A percentile compares a stretch with the other conserved stretches of the same genome.
Evolutionary conservation across 2,888 invertebrate species (phyloP).

Genomic region (Andricus curvator): DNA sequence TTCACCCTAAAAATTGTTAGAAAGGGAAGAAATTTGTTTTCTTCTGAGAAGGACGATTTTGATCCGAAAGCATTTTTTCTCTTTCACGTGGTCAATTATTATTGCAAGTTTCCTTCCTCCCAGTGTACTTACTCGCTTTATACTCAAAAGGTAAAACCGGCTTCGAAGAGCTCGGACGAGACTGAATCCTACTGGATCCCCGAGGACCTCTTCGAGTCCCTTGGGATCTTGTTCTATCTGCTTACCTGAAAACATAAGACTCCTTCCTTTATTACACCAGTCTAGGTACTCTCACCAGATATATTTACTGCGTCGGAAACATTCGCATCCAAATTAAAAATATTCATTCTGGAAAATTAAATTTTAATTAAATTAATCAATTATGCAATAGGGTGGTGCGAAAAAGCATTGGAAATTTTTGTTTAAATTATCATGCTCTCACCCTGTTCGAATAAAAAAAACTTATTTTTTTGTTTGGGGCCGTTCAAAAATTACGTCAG

Average conservation of each 20-base stretch:
- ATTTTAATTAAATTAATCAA: too few species aligned
- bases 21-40: not conserved
- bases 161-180: constrained; percentile 60
- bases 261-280: constrained; percentile 47
- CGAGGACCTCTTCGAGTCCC: constrained; percentile 54
- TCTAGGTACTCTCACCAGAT: constrained; percentile 24
- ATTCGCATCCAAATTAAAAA: not conserved
- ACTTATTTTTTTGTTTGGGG: too few species aligned
- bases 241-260: constrained; percentile 62
- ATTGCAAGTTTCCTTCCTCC: constrained; percentile 28
- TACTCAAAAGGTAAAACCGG: constrained; percentile 33
- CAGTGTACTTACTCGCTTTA: constrained; percentile 32
- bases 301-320: not conserved
- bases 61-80: constrained; percentile 4
- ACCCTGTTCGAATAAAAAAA: too few species aligned
- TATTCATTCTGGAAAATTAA: not conserved
- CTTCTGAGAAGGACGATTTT: not conserved
- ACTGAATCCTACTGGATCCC: constrained; percentile 63
- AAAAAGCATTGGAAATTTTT: too few species aligned
- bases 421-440: too few species aligned
- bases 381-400: too few species aligned
- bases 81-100: constrained; percentile 38
- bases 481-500: too few species aligned
- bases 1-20: not conserved
- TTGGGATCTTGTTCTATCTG: constrained; percentile 54